Evolutionary conservation across 2,797 vertebrate genomes (phyloP).

Genomic region (Psittacula echo): DNA sequence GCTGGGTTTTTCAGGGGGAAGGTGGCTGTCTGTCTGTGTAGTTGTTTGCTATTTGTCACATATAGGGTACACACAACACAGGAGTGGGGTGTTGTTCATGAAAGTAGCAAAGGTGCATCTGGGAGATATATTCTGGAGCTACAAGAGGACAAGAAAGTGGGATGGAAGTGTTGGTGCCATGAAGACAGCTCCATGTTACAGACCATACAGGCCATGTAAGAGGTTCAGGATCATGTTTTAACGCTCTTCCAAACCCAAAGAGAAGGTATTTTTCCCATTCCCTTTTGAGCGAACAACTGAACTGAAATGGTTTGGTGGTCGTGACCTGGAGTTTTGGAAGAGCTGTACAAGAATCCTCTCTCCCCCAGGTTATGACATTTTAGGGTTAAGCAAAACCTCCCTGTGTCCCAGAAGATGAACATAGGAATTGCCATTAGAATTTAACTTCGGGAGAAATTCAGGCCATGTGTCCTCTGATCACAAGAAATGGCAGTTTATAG

Average conservation of each 20-base stretch:
- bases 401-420: background rate
- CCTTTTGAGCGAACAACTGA: background rate
- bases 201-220: background rate
- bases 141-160: background rate
- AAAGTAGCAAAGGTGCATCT: background rate
- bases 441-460: background rate
- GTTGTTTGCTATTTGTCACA: background rate
- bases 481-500: background rate
- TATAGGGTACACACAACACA: background rate
- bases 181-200: background rate
- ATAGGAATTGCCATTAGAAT: background rate
- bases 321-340: background rate
- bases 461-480: background rate
- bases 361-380: background rate
- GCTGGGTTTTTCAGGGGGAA: background rate
- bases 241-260: background rate
- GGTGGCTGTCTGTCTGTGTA: background rate
- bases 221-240: background rate
- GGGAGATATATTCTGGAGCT: background rate
- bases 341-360: background rate
- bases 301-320: background rate
- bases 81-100: background rate
- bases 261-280: background rate
- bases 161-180: background rate
- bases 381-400: background rate